Evolutionary conservation across 2,797 vertebrate species (phyloP).

Genomic region (Anabas testudineus): DNA sequence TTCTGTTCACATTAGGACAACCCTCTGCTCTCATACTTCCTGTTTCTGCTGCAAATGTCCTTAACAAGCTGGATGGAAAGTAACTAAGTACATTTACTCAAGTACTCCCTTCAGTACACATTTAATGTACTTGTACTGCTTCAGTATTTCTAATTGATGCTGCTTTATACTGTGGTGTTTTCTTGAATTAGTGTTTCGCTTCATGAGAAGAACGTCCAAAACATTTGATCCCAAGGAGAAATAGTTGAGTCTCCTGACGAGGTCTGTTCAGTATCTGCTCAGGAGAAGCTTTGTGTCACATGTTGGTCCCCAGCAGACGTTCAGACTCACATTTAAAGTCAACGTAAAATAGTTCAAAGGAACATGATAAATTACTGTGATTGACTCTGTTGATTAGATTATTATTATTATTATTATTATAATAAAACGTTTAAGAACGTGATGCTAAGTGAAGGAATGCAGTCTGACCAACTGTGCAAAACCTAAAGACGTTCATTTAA

Average conservation of each 20-base stretch:
- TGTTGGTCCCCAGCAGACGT: not conserved
- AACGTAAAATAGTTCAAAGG: too few relatives aligned
- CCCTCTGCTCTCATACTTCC: slow-evolving; percentile 42
- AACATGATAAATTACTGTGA: too few relatives aligned
- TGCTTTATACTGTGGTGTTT: too few relatives aligned
- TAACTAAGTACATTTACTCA: not conserved
- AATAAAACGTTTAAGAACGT: too few relatives aligned
- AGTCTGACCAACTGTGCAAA: too few relatives aligned
- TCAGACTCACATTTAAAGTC: too few relatives aligned
- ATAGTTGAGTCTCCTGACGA: not conserved
- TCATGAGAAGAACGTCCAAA: not conserved
- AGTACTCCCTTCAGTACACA: not conserved
- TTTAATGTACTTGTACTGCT: not conserved
- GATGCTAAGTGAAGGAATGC: too few relatives aligned
- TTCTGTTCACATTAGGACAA: slow-evolving; percentile 42
- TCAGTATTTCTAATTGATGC: not conserved
- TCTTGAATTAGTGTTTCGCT: too few relatives aligned
- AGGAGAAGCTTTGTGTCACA: slow-evolving; percentile 12
- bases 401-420: too few relatives aligned
- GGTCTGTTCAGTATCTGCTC: slow-evolving; percentile 3
- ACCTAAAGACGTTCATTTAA: too few relatives aligned
- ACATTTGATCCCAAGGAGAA: slow-evolving; percentile 4
- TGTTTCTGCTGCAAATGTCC: slow-evolving; percentile 25
- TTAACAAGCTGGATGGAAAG: not conserved
- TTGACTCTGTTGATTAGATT: too few relatives aligned